A percentile compares a stretch with the other conserved stretches of the same genome.
These are phyloP conservation scores for Pseudococcus jackbeardsleyi DNA, from an alignment of 2,888 invertebrate genomes.

Conservation along the genomic window DNA sequence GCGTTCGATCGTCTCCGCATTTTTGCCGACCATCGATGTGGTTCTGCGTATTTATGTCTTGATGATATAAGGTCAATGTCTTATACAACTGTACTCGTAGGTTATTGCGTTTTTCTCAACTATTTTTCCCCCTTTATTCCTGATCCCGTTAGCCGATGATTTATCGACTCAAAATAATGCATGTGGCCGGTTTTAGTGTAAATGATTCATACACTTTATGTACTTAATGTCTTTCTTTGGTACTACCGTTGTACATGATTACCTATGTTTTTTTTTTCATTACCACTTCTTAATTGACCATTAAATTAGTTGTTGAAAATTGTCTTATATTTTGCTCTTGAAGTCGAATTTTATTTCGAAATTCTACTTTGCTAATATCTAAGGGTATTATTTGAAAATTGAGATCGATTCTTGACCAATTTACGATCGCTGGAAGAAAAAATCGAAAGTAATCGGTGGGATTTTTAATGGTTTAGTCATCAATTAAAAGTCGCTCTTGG, in stretches of 20 bases:
- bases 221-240: slow-evolving; percentile 1
- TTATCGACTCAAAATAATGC: slow-evolving; percentile 36
- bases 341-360: background rate
- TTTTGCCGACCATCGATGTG: slow-evolving; percentile 52
- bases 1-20: slow-evolving; percentile 32
- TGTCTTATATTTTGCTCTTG: background rate
- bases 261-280: background rate
- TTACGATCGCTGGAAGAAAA: background rate
- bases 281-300: background rate
- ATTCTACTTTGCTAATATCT: background rate
- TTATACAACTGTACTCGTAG: slow-evolving; percentile 36
- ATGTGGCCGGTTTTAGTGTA: background rate
- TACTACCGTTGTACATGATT: background rate
- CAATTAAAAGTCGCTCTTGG: background rate
- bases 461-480: background rate
- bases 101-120: slow-evolving; percentile 44
- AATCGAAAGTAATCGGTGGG: background rate
- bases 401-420: background rate
- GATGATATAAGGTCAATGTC: slow-evolving; percentile 54
- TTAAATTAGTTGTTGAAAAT: background rate
- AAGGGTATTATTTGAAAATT: background rate
- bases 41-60: slow-evolving; percentile 54
- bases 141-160: slow-evolving; percentile 44
- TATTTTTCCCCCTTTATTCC: background rate
- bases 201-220: background rate